Evolutionary conservation across 2,113 vertebrate genomes (phyloP).

Genomic region (Nibea albiflora): DNA sequence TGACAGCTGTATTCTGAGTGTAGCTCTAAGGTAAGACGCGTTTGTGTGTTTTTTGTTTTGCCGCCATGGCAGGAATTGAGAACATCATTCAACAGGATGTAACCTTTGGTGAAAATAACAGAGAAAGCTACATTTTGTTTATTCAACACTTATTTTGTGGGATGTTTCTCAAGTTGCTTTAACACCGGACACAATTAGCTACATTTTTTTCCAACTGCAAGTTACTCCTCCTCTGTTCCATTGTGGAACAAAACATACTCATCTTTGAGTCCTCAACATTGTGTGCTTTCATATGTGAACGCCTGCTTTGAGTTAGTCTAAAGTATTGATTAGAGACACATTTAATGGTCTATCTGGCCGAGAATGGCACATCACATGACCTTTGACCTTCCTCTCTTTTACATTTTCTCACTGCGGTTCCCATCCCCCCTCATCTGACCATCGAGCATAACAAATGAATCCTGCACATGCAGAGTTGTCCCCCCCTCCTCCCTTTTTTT

Average conservation of each 20-base stretch:
- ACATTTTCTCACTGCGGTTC: slow-evolving; percentile 29
- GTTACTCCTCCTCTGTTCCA: background rate
- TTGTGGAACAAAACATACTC: background rate
- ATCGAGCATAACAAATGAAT: slow-evolving; percentile 58
- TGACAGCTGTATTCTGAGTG: too few species aligned
- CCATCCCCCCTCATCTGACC: slow-evolving; percentile 37
- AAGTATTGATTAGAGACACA: background rate
- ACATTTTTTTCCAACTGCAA: slow-evolving; percentile 9
- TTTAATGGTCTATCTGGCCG: slow-evolving; percentile 12
- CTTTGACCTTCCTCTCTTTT: slow-evolving; percentile 43
- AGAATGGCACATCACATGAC: slow-evolving; percentile 19
- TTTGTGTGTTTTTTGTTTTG: background rate
- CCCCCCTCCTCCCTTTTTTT: background rate
- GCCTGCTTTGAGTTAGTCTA: background rate
- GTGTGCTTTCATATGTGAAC: background rate
- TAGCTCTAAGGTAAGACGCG: background rate
- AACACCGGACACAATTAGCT: background rate
- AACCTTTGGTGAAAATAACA: background rate
- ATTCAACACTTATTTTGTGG: slow-evolving; percentile 4
- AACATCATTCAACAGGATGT: background rate
- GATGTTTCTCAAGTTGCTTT: background rate
- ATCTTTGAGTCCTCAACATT: background rate
- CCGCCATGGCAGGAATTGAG: background rate
- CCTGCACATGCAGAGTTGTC: slow-evolving; percentile 6
- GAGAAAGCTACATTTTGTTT: background rate